Conservation (phyloP, 37 sponge, comb jelly and placozoan genomes). For the Theonella swinhoei region DNA sequence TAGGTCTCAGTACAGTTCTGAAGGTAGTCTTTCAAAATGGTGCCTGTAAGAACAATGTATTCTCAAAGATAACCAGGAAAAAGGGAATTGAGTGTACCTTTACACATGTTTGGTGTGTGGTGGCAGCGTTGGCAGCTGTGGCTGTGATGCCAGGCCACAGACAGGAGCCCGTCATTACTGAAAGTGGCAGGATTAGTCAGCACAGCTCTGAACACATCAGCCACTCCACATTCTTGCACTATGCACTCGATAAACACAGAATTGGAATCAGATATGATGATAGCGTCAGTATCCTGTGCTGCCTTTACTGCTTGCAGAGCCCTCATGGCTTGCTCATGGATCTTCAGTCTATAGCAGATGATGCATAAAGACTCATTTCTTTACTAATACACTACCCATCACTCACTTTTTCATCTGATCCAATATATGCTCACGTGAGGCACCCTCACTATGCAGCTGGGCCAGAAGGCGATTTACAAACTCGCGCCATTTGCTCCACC, state of each 20-base stretch:
- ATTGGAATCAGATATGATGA: constrained; percentile 82
- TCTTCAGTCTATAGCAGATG: neutral
- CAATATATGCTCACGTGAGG: constrained; percentile 15
- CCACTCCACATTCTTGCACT: constrained; percentile 54
- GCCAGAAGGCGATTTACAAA: constrained; percentile 53
- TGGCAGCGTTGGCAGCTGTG: constrained; percentile 58
- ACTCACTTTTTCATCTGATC: constrained; percentile 31
- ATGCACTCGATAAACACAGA: constrained; percentile 66
- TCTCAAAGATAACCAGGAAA: too few relatives aligned
- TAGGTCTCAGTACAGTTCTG: neutral
- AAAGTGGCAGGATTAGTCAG: constrained; percentile 79
- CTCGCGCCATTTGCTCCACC: constrained; percentile 55
- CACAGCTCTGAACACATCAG: constrained; percentile 16
- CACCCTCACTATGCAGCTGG: constrained; percentile 22
- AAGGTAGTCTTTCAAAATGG: constrained; percentile 42
- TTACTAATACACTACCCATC: too few relatives aligned
- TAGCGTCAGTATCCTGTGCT: constrained; percentile 16
- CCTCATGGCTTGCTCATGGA: constrained; percentile 13
- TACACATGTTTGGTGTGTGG: constrained; percentile 73
- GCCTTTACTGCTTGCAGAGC: constrained; percentile 18
- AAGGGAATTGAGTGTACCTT: too few relatives aligned
- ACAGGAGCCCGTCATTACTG: constrained; percentile 45
- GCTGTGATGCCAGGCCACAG: constrained; percentile 44
- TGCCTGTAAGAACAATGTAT: neutral
- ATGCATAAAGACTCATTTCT: too few relatives aligned